These are phyloP conservation scores for Falco punctatus DNA, from an alignment of 2,113 vertebrate species.

Conservation along the genomic window DNA sequence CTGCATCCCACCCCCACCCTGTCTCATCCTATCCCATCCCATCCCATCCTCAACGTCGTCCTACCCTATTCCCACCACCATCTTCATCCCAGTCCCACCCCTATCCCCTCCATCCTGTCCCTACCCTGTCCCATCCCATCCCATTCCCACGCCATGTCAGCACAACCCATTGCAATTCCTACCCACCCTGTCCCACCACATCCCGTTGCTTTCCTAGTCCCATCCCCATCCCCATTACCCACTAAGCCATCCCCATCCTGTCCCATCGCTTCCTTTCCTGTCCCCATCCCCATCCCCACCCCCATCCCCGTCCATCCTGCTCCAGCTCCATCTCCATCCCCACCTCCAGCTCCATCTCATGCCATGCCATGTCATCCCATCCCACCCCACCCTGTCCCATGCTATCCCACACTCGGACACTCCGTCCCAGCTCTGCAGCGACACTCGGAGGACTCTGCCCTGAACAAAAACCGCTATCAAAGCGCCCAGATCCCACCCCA, in stretches of 20 bases:
- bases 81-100: background rate
- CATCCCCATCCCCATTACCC: background rate
- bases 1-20: background rate
- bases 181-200: background rate
- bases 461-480: background rate
- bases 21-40: background rate
- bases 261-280: background rate
- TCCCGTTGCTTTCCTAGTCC: too few relatives aligned
- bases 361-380: too few relatives aligned
- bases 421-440: background rate
- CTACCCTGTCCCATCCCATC: background rate
- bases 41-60: background rate
- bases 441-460: background rate
- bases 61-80: background rate
- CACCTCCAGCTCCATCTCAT: background rate
- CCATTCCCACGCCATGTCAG: background rate
- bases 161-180: background rate
- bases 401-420: background rate
- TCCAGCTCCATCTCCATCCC: too few relatives aligned
- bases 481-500: background rate
- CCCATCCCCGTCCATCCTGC: background rate
- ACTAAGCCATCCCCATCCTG: too few relatives aligned
- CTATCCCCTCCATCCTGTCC: background rate
- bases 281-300: background rate
- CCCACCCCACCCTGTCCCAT: background rate